Evolutionary conservation across 2,888 invertebrate species (phyloP), one percentile per base, ranked within the genome.

Genomic region (Drosophila neutralis): DNA sequence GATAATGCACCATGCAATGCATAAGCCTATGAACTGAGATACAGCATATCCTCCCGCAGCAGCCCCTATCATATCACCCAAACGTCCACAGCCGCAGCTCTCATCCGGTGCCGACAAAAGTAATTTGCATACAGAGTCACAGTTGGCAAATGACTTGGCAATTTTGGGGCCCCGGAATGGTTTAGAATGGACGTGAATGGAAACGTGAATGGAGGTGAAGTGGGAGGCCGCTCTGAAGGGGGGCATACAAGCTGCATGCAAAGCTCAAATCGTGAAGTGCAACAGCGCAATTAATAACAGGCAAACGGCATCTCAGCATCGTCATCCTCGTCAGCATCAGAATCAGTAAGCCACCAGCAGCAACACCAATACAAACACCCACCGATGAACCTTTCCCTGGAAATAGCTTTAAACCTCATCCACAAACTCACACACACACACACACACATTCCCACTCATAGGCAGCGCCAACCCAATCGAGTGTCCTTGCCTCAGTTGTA

Each of bases 251-350:
- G 36, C 69, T 65, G 67, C 82, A 71, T 64, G 70, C 82, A 64
- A 60, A 70, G 65, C 18, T n/a, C 67, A 76, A 79, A 82, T 73
- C 73, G 82, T 78, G 73, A 78, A 81, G 81, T 82, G 81, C 81
- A 81, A 81, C 76, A 81, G 79, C 79, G 82, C 82, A 81, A 81
- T 81, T 81, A 81, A 81, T 81, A 82, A 72, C 82, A 82, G 82
- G 59, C 79, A 72, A 78, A 69, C 78, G 76, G 80, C 76, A 63
- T 68, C 36, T 56, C 56, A n/a, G 27, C 56, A 38, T 27, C 27
- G 11, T 10, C 36, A 27, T 27, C 4, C 24, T 45, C 38, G 15
- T 21, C 21, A 53, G 21, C 24, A 56, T 27, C 56, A 13, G 56
- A 56, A 56, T 38, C 27, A 15, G 27, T 38, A 38, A 56, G 8